These are phyloP conservation scores for Allophyes oxyacanthae DNA, from an alignment of 2,888 invertebrate genomes.

Conservation along the genomic window DNA sequence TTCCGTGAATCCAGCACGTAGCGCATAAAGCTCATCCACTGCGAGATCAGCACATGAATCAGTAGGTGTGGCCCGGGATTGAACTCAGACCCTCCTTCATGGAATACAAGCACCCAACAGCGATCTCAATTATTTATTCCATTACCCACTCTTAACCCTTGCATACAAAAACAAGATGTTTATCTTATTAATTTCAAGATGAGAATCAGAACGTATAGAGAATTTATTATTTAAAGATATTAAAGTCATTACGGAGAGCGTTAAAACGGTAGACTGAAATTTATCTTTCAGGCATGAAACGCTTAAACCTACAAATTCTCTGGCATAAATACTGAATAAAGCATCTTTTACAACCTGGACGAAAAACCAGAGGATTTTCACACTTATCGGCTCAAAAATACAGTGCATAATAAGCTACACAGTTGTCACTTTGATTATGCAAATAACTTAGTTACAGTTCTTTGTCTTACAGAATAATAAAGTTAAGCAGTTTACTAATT, in stretches of 20 bases:
- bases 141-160: too few relatives aligned
- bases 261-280: constrained; percentile 13
- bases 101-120: too few relatives aligned
- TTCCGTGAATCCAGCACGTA: too few relatives aligned
- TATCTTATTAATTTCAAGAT: too few relatives aligned
- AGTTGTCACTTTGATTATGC: constrained; percentile 9
- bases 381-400: constrained; percentile 4
- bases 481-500: constrained; percentile 7
- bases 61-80: too few relatives aligned
- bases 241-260: not conserved
- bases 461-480: constrained; percentile 31
- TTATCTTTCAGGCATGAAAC: constrained; percentile 19
- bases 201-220: too few relatives aligned
- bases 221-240: too few relatives aligned
- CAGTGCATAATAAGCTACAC: constrained; percentile 8
- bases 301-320: constrained; percentile 41
- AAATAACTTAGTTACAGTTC: constrained; percentile 34
- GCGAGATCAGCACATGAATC: too few relatives aligned
- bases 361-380: constrained; percentile 25
- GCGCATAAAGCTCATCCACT: too few relatives aligned
- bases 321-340: constrained; percentile 37
- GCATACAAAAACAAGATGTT: too few relatives aligned
- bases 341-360: constrained; percentile 31
- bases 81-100: too few relatives aligned
- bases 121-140: too few relatives aligned